Evolutionary conservation across 2,797 vertebrate genomes (phyloP).

Genomic region (Hemibagrus guttatus): DNA sequence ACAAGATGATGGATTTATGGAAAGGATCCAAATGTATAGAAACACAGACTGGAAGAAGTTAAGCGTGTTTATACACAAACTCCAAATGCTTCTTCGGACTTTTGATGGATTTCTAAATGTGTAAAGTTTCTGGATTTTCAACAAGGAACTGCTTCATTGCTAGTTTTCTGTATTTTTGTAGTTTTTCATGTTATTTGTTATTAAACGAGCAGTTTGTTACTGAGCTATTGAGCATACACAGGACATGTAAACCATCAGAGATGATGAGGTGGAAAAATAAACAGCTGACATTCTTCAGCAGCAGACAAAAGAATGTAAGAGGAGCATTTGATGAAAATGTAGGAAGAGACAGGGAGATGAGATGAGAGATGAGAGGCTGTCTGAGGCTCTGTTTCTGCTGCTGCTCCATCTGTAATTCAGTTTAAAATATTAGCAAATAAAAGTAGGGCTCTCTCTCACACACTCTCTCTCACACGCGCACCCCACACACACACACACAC

Average conservation of each 20-base stretch:
- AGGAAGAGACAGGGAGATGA: neutral
- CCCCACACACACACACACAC: neutral
- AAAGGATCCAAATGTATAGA: neutral
- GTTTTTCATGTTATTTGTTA: neutral
- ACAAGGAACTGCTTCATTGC: neutral
- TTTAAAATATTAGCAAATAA: conserved; percentile 2
- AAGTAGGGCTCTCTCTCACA: neutral
- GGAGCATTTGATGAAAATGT: neutral
- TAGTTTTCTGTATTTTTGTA: neutral
- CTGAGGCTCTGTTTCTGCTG: neutral
- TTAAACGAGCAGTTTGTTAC: neutral
- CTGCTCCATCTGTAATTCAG: neutral
- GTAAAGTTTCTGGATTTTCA: too few species aligned
- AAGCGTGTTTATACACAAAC: too few species aligned
- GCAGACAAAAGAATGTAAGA: neutral
- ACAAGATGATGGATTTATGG: neutral
- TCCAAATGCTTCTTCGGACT: too few species aligned
- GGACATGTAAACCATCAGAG: neutral
- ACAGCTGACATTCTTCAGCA: neutral
- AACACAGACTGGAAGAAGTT: too few species aligned
- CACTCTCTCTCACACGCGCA: too few species aligned
- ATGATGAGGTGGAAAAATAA: neutral
- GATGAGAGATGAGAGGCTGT: neutral
- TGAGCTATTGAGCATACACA: neutral
- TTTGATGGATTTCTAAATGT: neutral